Percentiles rank a stretch among this genome's conserved stretches.
Evolutionary conservation across 2,888 invertebrate species (phyloP).

Genomic region (Pyrrhia umbra): DNA sequence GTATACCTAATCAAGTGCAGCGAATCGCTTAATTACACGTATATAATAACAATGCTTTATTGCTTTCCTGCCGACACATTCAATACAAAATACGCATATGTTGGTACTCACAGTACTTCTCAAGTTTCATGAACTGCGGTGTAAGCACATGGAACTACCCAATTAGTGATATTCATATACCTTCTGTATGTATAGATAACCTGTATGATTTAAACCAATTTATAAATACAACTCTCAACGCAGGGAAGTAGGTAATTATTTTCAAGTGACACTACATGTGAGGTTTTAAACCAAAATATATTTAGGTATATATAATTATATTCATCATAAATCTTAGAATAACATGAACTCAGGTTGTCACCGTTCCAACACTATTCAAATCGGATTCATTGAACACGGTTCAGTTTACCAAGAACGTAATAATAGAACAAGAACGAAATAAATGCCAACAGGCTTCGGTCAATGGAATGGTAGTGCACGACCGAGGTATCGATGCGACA

Average conservation of each 20-base stretch:
- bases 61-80: slow-evolving; percentile 47
- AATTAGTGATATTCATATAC: slow-evolving; percentile 69
- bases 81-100: slow-evolving; percentile 53
- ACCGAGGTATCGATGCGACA: slow-evolving; percentile 62
- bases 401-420: slow-evolving; percentile 22
- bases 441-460: slow-evolving; percentile 27
- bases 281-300: too few species aligned
- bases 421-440: slow-evolving; percentile 41
- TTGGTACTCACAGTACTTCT: slow-evolving; percentile 53
- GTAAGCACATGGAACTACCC: slow-evolving; percentile 67
- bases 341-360: slow-evolving; percentile 20
- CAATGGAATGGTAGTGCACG: slow-evolving; percentile 60
- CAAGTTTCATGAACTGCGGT: slow-evolving; percentile 63
- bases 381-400: slow-evolving; percentile 45
- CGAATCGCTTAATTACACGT: slow-evolving; percentile 68
- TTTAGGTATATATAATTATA: too few species aligned
- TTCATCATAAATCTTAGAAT: neutral
- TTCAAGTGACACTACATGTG: slow-evolving; percentile 3
- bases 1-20: slow-evolving; percentile 59
- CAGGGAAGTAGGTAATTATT: neutral
- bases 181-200: slow-evolving; percentile 31
- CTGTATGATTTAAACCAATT: slow-evolving; percentile 62
- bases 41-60: slow-evolving; percentile 67
- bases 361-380: slow-evolving; percentile 34
- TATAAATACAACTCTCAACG: slow-evolving; percentile 31